These are phyloP conservation scores for Pteria penguin DNA, from an alignment of 2,888 invertebrate species.

Conservation along the genomic window DNA sequence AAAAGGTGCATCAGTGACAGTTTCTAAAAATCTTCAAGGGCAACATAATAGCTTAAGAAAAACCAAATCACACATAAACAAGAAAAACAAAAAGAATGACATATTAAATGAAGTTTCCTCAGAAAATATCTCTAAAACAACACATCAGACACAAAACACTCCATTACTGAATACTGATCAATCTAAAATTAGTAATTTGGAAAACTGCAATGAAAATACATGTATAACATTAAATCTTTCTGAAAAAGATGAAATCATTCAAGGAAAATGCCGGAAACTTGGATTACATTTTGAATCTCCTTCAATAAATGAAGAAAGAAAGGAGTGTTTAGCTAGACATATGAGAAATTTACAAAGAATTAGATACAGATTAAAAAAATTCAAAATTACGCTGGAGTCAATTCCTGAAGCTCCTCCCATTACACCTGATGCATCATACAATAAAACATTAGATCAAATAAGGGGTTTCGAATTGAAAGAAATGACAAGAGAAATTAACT, in stretches of 20 bases:
- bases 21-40: not conserved
- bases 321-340: not conserved
- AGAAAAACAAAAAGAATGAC: not conserved
- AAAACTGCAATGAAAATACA: not conserved
- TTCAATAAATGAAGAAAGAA: not conserved
- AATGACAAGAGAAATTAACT: slow-evolving; percentile 28
- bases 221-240: not conserved
- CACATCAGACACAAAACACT: not conserved
- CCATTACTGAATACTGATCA: not conserved
- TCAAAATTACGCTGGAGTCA: not conserved
- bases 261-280: not conserved
- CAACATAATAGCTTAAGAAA: not conserved
- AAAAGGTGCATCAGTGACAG: not conserved
- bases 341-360: not conserved
- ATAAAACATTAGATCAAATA: slow-evolving; percentile 27
- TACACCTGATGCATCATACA: slow-evolving; percentile 1
- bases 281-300: not conserved
- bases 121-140: not conserved
- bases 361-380: slow-evolving; percentile 3
- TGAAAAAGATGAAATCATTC: not conserved
- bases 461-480: slow-evolving; percentile 27
- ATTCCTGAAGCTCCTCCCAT: slow-evolving; percentile 7
- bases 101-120: not conserved
- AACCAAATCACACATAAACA: not conserved
- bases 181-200: not conserved